Conservation (phyloP, 2,797 vertebrate genomes). For the Odontamblyopus rebecca region DNA sequence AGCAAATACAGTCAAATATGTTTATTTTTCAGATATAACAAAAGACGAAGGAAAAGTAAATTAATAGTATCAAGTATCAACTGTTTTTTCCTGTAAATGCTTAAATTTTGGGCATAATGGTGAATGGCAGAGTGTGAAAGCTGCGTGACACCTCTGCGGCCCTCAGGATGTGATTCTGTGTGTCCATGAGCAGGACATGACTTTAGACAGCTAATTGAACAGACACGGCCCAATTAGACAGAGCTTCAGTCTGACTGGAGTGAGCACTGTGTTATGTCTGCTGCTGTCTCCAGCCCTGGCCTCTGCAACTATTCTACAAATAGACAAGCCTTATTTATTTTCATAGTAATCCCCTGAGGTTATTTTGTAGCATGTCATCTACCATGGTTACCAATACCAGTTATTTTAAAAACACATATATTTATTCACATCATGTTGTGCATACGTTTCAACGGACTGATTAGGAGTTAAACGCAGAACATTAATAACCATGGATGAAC, state of each 20-base stretch:
- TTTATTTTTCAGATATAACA: not conserved
- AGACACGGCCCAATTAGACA: conserved; percentile 41
- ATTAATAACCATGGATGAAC: not conserved
- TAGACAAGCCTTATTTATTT: not conserved
- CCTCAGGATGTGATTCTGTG: conserved; percentile 24
- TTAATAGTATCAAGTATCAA: too few relatives aligned
- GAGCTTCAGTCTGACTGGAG: conserved; percentile 13
- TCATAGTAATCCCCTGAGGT: not conserved
- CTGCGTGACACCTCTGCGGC: conserved; percentile 10
- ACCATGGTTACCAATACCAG: not conserved
- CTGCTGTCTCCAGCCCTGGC: conserved; percentile 15
- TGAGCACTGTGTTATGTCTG: conserved; percentile 33
- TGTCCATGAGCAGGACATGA: conserved; percentile 32
- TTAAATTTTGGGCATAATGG: not conserved
- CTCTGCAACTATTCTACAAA: not conserved
- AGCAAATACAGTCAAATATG: not conserved
- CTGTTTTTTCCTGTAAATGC: not conserved
- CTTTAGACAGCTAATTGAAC: conserved; percentile 41
- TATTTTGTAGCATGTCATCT: not conserved
- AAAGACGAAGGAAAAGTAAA: not conserved
- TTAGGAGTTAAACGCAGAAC: not conserved
- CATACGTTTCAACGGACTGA: not conserved
- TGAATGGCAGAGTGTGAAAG: conserved; percentile 21
- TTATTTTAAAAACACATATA: too few relatives aligned
- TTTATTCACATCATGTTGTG: not conserved